A percentile compares a stretch with the other conserved stretches of the same genome.
phyloP scores from a whole-genome alignment of 1,140 invertebrate species.

The Leptinotarsa undecemlineata region DNA sequence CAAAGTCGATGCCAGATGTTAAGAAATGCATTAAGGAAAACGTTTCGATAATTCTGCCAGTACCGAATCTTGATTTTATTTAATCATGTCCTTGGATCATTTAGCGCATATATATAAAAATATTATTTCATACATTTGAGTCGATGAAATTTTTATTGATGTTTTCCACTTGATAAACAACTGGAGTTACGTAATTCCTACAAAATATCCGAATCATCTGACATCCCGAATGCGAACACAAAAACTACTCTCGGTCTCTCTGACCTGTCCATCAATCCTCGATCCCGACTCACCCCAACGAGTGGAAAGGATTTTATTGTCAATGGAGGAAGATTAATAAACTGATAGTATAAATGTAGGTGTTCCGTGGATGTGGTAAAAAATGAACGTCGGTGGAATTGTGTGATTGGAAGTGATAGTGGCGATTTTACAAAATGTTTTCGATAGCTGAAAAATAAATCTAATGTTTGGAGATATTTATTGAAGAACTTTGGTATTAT shows the following conservation, averaged over 20 bases:
- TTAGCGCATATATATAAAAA: too few species aligned
- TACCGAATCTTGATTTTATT: too few species aligned
- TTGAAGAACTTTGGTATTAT: too few species aligned
- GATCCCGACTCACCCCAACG: conserved; percentile 6
- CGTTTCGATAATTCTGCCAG: too few species aligned
- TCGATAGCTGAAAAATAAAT: background rate
- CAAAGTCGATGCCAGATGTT: too few species aligned
- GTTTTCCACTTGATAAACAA: background rate
- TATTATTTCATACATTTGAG: too few species aligned
- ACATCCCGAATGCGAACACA: background rate
- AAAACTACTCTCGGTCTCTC: conserved; percentile 2
- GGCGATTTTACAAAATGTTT: background rate
- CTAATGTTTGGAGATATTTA: background rate
- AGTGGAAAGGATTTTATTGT: conserved; percentile 8
- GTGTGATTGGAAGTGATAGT: background rate
- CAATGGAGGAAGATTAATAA: conserved; percentile 8
- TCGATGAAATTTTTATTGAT: too few species aligned
- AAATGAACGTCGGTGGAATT: conserved; percentile 4
- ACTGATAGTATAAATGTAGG: conserved; percentile 8
- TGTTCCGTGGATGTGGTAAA: background rate
- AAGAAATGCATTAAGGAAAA: too few species aligned
- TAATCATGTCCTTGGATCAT: too few species aligned
- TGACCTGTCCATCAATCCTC: conserved; percentile 7
- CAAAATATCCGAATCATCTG: conserved; percentile 5
- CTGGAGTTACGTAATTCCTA: background rate